Evolutionary conservation across 2,888 invertebrate genomes (phyloP), one percentile per base, ranked within the genome.

Genomic region (Morpho achilles): DNA sequence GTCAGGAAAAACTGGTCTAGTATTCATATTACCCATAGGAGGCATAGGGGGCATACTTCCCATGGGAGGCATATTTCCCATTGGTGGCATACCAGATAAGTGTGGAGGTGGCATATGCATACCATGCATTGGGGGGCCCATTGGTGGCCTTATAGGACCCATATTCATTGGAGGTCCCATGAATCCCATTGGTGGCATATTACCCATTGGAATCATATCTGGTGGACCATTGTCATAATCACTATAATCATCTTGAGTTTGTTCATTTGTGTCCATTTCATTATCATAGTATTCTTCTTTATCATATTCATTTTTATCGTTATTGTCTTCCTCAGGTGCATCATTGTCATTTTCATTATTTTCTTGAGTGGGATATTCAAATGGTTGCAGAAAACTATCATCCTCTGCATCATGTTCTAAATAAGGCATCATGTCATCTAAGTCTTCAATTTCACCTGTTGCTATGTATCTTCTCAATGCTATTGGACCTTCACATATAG

Each of bases 391-490:
- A 53, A 79, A 84, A 63, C 77, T 84, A 7, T 90, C 87, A 60
- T 88, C 91, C 72, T 89, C 90, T 41, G 93, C 93, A 79, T 92
- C 90, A 47, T 93, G 93, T 64, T 94, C 94, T 53, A 92, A 83
- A 63, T 94, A 92, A 4, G 95, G 95, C 82, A 96, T 94, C 4
- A 96, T 94, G 76, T 96, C 96, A 59, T 94, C 93, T 43, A 96
- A 78, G 73, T 96, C 96, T 74, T 96, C 96, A 64, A 97, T 93
- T 79, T 95, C 96, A 8, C 96, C 96, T 1, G 95, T 94, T 67
- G 94, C 94, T 42, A 96, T 94, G 69, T 94, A 94, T 73, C 94
- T 95, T 74, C 95, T 95, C 22, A 97, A 87, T 47, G 95, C 94
- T 54, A 95, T 92, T 9, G 95, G 94, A 7, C 96, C 96, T 71